phyloP scores from a whole-genome alignment of 1,140 invertebrate species.

The Sitodiplosis mosellana region DNA sequence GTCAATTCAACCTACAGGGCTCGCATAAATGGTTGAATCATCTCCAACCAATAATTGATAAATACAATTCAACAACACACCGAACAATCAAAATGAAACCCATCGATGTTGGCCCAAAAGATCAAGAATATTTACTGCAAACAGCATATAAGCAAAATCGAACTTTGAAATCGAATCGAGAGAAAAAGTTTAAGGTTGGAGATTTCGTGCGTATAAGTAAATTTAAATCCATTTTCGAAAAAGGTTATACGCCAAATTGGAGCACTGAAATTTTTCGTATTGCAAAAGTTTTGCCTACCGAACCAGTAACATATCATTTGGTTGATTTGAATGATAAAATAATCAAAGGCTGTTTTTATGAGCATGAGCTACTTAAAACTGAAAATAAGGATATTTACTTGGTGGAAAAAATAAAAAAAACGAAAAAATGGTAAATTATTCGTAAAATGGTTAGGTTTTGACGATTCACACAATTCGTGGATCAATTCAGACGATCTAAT shows the following conservation, averaged over 20 bases:
- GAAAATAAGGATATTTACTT: conserved; percentile 16
- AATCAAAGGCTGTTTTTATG: conserved; percentile 22
- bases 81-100: conserved; percentile 24
- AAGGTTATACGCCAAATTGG: conserved; percentile 26
- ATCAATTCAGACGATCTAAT: too few relatives aligned
- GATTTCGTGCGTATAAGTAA: conserved; percentile 18
- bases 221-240: conserved; percentile 20
- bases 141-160: conserved; percentile 11
- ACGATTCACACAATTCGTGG: neutral
- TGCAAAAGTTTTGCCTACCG: conserved; percentile 13
- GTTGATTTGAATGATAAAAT: conserved; percentile 13
- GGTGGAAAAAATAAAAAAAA: conserved; percentile 17
- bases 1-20: conserved; percentile 24
- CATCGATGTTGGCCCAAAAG: conserved; percentile 13
- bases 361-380: conserved; percentile 16
- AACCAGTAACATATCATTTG: conserved; percentile 18
- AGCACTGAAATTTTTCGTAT: conserved; percentile 24
- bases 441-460: conserved; percentile 21
- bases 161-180: neutral
- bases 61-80: conserved; percentile 27
- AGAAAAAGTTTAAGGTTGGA: too few relatives aligned
- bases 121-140: conserved; percentile 12
- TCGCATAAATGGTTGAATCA: conserved; percentile 23
- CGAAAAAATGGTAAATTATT: conserved; percentile 14
- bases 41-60: conserved; percentile 16